phyloP scores from a whole-genome alignment of 1,140 invertebrate genomes.

The Drosophila ercepeae region DNA sequence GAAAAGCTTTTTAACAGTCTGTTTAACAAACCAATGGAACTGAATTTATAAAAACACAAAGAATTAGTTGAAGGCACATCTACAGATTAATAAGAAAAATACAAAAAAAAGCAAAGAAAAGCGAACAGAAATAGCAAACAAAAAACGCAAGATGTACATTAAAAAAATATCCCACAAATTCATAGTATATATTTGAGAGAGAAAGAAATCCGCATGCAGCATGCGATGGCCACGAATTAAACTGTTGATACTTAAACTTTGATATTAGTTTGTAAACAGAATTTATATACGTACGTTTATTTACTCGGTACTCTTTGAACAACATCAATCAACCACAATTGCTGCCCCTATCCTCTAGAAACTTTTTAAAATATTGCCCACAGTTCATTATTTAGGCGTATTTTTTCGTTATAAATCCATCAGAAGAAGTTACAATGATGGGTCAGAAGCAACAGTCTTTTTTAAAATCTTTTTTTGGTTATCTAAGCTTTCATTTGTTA shows the following conservation, averaged over 20 bases:
- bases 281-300: slow-evolving; percentile 74
- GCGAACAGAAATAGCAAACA: background rate
- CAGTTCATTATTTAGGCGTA: slow-evolving; percentile 8
- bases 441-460: no score
- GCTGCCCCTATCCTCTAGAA: slow-evolving; percentile 1
- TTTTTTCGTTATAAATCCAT: slow-evolving; percentile 3
- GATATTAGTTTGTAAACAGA: slow-evolving; percentile 91
- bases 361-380: background rate
- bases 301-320: slow-evolving; percentile 58
- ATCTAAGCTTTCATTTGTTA: slow-evolving; percentile 10
- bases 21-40: slow-evolving; percentile 33
- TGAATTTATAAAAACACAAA: slow-evolving; percentile 15
- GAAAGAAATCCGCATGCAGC: slow-evolving; percentile 83
- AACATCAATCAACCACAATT: slow-evolving; percentile 36
- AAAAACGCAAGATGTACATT: background rate
- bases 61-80: slow-evolving; percentile 6
- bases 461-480: background rate
- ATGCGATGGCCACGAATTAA: slow-evolving; percentile 75
- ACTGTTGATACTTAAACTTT: slow-evolving; percentile 88
- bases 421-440: slow-evolving; percentile 1
- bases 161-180: background rate
- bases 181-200: slow-evolving; percentile 65
- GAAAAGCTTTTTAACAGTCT: slow-evolving; percentile 26
- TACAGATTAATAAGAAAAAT: background rate
- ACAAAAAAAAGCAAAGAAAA: slow-evolving; percentile 1